Conservation (phyloP, 2,797 vertebrate species). For the Phrynocephalus guinanensis region DNA sequence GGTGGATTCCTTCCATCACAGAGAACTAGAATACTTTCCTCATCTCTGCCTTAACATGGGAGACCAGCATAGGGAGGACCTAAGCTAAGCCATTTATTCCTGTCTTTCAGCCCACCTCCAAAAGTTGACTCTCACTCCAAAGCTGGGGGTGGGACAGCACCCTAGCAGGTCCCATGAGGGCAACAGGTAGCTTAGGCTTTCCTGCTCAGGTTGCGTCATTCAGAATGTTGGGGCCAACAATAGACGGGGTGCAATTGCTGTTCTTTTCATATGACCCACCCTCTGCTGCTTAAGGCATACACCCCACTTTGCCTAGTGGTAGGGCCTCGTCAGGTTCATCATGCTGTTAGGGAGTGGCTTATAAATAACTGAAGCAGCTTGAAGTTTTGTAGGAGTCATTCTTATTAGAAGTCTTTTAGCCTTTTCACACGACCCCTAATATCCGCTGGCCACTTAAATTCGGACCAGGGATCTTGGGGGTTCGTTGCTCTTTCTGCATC, state of each 20-base stretch:
- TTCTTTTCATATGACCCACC: not conserved
- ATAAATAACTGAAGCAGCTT: not conserved
- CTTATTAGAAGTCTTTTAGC: conserved; percentile 5
- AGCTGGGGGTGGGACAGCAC: not conserved
- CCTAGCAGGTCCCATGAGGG: not conserved
- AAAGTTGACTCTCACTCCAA: not conserved
- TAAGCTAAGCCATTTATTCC: not conserved
- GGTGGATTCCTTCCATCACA: too few relatives aligned
- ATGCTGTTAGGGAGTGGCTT: not conserved
- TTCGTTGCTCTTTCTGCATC: too few relatives aligned
- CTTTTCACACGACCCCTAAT: too few relatives aligned
- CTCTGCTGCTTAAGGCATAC: not conserved
- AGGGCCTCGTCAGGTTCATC: not conserved
- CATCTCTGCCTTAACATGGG: not conserved
- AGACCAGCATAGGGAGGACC: not conserved
- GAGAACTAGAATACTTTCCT: too few relatives aligned
- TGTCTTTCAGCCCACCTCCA: not conserved
- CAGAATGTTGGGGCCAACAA: not conserved
- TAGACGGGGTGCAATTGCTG: not conserved
- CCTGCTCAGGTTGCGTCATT: too few relatives aligned
- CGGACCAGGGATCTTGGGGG: too few relatives aligned
- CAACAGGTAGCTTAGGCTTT: not conserved
- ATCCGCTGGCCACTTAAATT: too few relatives aligned
- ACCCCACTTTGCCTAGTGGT: not conserved
- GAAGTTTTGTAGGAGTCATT: not conserved